Base-by-base conservation (phyloP, 1,140 invertebrate species). In the Sarcophaga peregrina region DNA sequence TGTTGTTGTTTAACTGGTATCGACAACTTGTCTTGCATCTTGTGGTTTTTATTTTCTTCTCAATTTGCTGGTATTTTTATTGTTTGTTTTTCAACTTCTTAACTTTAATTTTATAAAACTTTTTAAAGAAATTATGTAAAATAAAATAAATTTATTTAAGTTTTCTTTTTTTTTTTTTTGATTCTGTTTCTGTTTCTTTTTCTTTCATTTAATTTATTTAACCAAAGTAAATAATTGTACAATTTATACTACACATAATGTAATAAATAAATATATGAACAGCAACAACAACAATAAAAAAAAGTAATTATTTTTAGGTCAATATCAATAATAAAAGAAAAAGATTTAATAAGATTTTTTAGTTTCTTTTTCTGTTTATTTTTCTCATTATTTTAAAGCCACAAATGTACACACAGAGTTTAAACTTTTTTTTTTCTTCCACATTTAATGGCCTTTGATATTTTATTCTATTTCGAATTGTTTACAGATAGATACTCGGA, bases 1-100 rank as follows among this genome's bases (percentile, higher is more conserved):
- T n/a, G 62, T 8, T 68, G 62, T 68, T 68, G 62, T 68, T 20
- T 20, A 68, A 68, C 62, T 68, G 62, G 62, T 68, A 68, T 68
- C 8, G 6, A 68, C 17, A 8, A 20, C n/a, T 68, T 20, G 17
- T 68, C 13, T 58, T 58, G 62, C 62, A 68, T 68, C 62, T 68
- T 68, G 62, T 25, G 50, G 50, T 52, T 10, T 52, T 52, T 52
- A 52, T 10, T 52, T 10, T 10, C 50, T 52, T 10, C 13, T 52
- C 50, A 13, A 10, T 1, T 52, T 52, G 25, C 25, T 37, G 25
- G 4, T 37, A 37, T 52, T 52, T 9, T 68, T 68, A n/a, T 68
- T 25, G 20, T 68, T 20, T 68, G 9, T 68, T 20, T n/a, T 62
- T 58, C 13, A 17, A 20, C 62, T 68, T 68, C 62, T 58, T 13